These are phyloP conservation scores for Mythimna loreyi DNA, from an alignment of 2,888 invertebrate species.

Conservation along the genomic window DNA sequence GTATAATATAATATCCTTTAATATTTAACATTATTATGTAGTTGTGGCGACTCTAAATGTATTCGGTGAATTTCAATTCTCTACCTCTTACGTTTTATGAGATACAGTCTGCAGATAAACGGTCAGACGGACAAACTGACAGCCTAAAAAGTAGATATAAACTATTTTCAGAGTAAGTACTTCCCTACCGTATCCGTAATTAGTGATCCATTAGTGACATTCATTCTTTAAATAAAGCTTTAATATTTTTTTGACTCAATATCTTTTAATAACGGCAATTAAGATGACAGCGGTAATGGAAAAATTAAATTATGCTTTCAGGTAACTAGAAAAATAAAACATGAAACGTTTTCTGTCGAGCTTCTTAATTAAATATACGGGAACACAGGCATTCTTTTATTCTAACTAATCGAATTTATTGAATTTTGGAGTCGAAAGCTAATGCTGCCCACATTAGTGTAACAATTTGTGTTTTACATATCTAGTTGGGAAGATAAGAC, in stretches of 20 bases:
- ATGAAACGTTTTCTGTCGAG: conserved; percentile 56
- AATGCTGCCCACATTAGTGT: conserved; percentile 10
- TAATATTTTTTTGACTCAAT: conserved; percentile 64
- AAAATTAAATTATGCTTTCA: conserved; percentile 74
- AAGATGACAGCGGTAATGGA: conserved; percentile 76
- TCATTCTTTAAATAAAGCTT: conserved; percentile 66
- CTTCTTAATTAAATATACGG: conserved; percentile 50
- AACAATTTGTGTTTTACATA: conserved; percentile 13
- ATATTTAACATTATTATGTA: too few relatives aligned
- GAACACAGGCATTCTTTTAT: conserved; percentile 18
- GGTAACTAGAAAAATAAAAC: conserved; percentile 67
- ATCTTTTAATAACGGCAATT: conserved; percentile 75
- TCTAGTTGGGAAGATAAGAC: conserved; percentile 21
- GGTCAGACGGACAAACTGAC: too few relatives aligned
- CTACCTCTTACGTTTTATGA: too few relatives aligned
- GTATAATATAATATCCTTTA: too few relatives aligned
- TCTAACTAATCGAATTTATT: conserved; percentile 18
- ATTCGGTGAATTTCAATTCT: too few relatives aligned
- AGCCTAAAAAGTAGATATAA: conserved; percentile 28
- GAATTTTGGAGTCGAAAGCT: conserved; percentile 3
- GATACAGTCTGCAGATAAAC: too few relatives aligned
- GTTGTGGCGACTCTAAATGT: too few relatives aligned
- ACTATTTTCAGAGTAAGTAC: conserved; percentile 23
- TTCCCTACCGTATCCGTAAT: conserved; percentile 53
- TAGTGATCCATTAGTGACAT: conserved; percentile 70